Conservation (phyloP, 2,888 invertebrate genomes). For the Petrolisthes manimaculis region DNA sequence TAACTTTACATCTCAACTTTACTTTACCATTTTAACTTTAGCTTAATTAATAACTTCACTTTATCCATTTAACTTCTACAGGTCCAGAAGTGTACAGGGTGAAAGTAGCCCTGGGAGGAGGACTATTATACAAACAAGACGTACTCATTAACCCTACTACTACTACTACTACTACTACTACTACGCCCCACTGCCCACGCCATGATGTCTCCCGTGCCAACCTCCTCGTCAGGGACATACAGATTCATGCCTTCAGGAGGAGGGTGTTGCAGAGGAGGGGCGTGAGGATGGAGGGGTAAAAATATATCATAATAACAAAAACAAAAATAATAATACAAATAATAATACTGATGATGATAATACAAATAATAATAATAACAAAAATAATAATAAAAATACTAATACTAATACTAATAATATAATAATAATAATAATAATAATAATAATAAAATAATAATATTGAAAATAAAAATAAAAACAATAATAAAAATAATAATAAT, state of each 20-base stretch:
- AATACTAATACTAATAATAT: no score
- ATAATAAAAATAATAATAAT: no score
- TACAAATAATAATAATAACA: no score
- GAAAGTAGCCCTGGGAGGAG: not conserved
- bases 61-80: not conserved
- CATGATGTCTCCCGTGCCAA: not conserved
- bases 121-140: not conserved
- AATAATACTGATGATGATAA: no score
- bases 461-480: no score
- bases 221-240: not conserved
- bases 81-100: not conserved
- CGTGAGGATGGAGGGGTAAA: no score
- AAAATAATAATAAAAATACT: no score
- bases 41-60: not conserved
- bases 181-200: slow-evolving; percentile 5
- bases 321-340: no score
- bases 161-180: not conserved
- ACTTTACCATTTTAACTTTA: not conserved
- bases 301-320: no score
- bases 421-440: no score
- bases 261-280: not conserved
- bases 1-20: not conserved
- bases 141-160: not conserved
- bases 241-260: not conserved
- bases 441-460: no score